Conservation (phyloP, 92 coral and sea anemone genomes). For the Pocillopora grandis region DNA sequence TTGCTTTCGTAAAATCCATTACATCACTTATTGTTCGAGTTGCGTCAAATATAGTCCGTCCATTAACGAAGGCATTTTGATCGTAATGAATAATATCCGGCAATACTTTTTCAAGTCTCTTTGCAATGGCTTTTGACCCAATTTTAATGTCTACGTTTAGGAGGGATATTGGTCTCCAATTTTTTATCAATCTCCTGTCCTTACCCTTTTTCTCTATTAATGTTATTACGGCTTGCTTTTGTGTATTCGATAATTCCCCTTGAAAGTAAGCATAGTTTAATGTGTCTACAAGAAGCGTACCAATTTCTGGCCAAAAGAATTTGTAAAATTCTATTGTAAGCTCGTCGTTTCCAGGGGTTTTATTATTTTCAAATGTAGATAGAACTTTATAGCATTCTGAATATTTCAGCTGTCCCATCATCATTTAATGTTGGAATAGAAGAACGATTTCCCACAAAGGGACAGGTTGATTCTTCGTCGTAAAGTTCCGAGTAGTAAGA, state of each 20-base stretch:
- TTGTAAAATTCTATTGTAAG: slow-evolving; percentile 12
- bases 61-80: background rate
- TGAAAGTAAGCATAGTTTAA: background rate
- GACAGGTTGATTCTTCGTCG: slow-evolving; percentile 15
- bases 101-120: no score
- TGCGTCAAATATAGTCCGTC: slow-evolving; percentile 21
- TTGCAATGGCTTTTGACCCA: no score
- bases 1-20: slow-evolving; percentile 23
- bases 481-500: slow-evolving; percentile 17
- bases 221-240: slow-evolving; percentile 10
- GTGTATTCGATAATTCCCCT: background rate
- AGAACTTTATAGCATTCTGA: slow-evolving; percentile 16
- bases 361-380: background rate
- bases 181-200: no score
- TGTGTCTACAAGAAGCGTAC: background rate
- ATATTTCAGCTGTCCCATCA: slow-evolving; percentile 8
- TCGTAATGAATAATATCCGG: background rate
- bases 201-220: background rate
- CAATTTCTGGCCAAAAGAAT: background rate
- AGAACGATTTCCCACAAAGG: background rate
- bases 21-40: slow-evolving; percentile 19
- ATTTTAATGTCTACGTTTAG: no score
- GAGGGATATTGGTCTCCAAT: no score
- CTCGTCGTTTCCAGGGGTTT: background rate
- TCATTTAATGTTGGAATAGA: slow-evolving; percentile 17